Percentiles rank a stretch among this genome's conserved stretches.
Conservation (phyloP, 1,140 invertebrate species). For the Drosophila grimshawi region DNA sequence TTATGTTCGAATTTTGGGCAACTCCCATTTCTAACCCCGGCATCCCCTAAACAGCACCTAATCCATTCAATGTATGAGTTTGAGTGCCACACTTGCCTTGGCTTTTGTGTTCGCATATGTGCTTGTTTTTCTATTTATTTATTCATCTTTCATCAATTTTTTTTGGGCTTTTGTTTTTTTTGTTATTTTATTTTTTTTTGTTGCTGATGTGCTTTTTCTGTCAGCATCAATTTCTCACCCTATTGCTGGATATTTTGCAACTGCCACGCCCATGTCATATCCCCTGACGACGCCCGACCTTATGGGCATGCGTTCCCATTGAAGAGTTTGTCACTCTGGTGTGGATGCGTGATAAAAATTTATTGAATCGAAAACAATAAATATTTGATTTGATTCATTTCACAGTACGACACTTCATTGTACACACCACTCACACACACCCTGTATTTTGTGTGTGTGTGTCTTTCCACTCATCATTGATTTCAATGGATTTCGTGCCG, state of each 20-base stretch:
- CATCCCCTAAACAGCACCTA: slow-evolving; percentile 6
- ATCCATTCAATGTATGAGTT: slow-evolving; percentile 13
- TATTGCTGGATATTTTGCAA: slow-evolving; percentile 48
- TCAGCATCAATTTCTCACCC: slow-evolving; percentile 44
- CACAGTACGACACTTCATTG: slow-evolving; percentile 21
- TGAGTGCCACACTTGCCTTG: slow-evolving; percentile 26
- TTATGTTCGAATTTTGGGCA: slow-evolving; percentile 75
- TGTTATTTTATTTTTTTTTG: background rate
- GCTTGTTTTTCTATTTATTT: slow-evolving; percentile 61
- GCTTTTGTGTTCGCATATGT: slow-evolving; percentile 49
- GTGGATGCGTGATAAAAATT: slow-evolving; percentile 77
- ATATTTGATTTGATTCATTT: slow-evolving; percentile 83
- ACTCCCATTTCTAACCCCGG: slow-evolving; percentile 35
- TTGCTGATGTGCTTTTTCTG: slow-evolving; percentile 15
- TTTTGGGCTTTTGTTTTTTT: slow-evolving; percentile 58
- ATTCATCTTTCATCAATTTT: slow-evolving; percentile 59
- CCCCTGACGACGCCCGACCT: background rate
- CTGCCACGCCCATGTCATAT: slow-evolving; percentile 37
- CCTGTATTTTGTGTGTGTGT: background rate
- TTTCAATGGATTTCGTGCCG: slow-evolving; percentile 65
- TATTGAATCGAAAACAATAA: slow-evolving; percentile 83
- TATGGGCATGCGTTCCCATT: slow-evolving; percentile 48
- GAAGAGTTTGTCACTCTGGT: slow-evolving; percentile 52
- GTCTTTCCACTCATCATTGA: slow-evolving; percentile 57
- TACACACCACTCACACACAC: background rate